These are phyloP conservation scores for Notodonta dromedarius DNA, from an alignment of 2,888 invertebrate genomes.

Conservation along the genomic window DNA sequence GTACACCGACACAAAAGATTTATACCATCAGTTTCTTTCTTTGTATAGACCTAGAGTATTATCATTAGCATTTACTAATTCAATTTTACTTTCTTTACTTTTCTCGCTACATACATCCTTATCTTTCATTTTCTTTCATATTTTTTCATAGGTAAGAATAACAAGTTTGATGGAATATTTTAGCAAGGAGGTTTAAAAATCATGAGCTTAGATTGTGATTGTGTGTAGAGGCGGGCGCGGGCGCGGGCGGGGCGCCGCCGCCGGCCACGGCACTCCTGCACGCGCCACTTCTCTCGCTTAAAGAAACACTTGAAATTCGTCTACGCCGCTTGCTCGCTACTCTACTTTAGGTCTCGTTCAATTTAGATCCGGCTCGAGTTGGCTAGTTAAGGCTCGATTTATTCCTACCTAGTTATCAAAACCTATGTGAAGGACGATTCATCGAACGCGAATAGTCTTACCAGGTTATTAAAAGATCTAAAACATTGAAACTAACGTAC, in stretches of 20 bases:
- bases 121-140: too few species aligned
- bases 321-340: slow-evolving; percentile 64
- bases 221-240: slow-evolving; percentile 24
- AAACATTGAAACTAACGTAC: too few species aligned
- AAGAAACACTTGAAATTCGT: slow-evolving; percentile 76
- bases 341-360: slow-evolving; percentile 59
- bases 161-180: neutral
- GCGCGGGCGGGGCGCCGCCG: slow-evolving; percentile 20
- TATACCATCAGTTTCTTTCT: too few species aligned
- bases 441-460: neutral
- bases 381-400: slow-evolving; percentile 56
- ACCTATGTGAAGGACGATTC: slow-evolving; percentile 2
- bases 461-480: neutral
- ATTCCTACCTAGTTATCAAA: slow-evolving; percentile 21
- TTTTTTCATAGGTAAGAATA: too few species aligned
- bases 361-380: slow-evolving; percentile 51
- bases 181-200: slow-evolving; percentile 16
- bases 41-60: too few species aligned
- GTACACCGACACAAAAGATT: too few species aligned
- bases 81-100: too few species aligned
- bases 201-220: slow-evolving; percentile 18
- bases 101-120: too few species aligned
- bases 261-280: slow-evolving; percentile 61
- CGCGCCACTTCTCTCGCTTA: slow-evolving; percentile 71
- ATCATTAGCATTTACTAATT: too few species aligned